Evolutionary conservation across 2,888 invertebrate genomes (phyloP), one percentile per base, ranked within the genome.

Genomic region (Sisyra nigra): DNA sequence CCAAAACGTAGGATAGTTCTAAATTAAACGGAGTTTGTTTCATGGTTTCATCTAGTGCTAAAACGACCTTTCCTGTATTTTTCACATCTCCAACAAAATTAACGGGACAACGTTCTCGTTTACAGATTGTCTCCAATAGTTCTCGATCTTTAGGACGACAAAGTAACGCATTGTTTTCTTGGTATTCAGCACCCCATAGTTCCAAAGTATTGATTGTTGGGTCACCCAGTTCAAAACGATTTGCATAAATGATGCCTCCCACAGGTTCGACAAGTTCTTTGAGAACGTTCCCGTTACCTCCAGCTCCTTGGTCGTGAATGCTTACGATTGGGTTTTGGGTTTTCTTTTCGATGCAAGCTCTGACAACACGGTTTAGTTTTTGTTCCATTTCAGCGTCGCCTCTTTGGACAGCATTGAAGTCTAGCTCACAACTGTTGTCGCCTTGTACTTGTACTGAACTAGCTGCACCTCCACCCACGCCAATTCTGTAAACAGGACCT

Each of bases 321-420:
- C 93, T 83, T 52, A 72, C 71, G 52, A 97, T 92, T 2, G 96
- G 96, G 66, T 97, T 93, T 10, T 69, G 65, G 1, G 72, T 68
- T 1, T 75, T 76, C 57, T 82, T 66, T 66, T 98, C 97, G 29
- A 89, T 67, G 55, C 97, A 97, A 1, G 87, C 86, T 48, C 96
- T 71, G 1, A 98, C 87, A 2, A 94, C 81, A 46, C 97, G 71
- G 61, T 97, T 94, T 30, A 97, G 63, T 61, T 97, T 94, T 58
- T 97, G 93, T 51, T 94, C 96, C 97, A 98, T 97, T 70, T 98
- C 96, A 2, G 97, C 86, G 64, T 98, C 97, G 39, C 87, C 89
- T 66, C 93, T 73, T 64, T 98, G 97, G 0, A 98, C 97, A 0
- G 97, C 97, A 49, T 89, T 89, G 54, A 93, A 96, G 63, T 98